These are phyloP conservation scores for Maniola hyperantus DNA, from an alignment of 2,888 invertebrate species.

Conservation along the genomic window DNA sequence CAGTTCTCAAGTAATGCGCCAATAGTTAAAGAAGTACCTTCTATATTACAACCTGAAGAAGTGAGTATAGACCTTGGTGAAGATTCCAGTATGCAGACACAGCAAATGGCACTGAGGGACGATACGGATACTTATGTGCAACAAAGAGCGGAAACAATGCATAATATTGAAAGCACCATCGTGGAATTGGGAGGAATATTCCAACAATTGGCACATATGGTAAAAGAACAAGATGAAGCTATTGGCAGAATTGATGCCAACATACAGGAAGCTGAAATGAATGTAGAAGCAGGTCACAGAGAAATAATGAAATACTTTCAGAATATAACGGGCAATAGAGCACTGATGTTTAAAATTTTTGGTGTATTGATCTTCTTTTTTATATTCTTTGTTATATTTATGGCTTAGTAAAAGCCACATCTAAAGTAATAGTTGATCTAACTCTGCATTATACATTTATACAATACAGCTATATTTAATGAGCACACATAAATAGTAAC, in stretches of 20 bases:
- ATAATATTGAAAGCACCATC: conserved; percentile 99
- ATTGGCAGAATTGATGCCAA: conserved; percentile 98
- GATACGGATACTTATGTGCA: conserved; percentile 95
- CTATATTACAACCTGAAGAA: conserved; percentile 84
- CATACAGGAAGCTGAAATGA: conserved; percentile 96
- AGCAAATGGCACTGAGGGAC: conserved; percentile 90
- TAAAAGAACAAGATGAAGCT: conserved; percentile 99
- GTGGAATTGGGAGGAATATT: conserved; percentile 99
- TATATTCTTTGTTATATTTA: conserved; percentile 98
- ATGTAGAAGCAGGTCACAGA: conserved; percentile 98
- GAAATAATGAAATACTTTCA: conserved; percentile 99
- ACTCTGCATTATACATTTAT: neutral
- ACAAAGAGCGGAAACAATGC: conserved; percentile 98
- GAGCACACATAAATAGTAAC: neutral
- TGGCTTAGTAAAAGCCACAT: conserved; percentile 83
- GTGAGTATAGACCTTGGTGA: conserved; percentile 94
- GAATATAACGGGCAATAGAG: conserved; percentile 97
- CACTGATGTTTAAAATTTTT: conserved; percentile 99
- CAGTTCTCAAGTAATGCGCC: conserved; percentile 86
- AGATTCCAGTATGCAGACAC: conserved; percentile 74
- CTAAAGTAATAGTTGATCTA: neutral
- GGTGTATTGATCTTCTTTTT: conserved; percentile 99
- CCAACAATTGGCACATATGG: conserved; percentile 97
- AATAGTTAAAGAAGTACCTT: conserved; percentile 72
- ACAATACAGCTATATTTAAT: neutral